phyloP scores from a whole-genome alignment of 2,113 vertebrate genomes.

The Macrotus californicus region DNA sequence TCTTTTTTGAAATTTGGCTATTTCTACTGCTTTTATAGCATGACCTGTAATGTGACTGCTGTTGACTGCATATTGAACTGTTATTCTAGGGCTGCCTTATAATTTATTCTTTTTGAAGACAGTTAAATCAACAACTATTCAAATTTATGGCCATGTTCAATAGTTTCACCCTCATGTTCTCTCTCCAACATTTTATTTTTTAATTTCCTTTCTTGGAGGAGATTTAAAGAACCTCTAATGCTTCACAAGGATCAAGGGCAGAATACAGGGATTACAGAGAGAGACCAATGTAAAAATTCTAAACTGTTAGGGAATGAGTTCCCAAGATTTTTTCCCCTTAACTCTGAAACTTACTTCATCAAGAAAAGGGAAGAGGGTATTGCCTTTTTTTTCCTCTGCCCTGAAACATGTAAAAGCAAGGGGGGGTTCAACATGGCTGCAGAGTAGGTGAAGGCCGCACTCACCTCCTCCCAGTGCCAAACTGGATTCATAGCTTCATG shows the following conservation, averaged over 20 bases:
- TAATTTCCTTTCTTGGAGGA: conserved; percentile 10
- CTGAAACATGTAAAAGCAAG: neutral
- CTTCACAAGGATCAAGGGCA: neutral
- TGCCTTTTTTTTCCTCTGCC: neutral
- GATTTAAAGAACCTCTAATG: neutral
- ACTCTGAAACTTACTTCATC: neutral
- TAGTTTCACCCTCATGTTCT: neutral
- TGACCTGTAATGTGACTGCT: neutral
- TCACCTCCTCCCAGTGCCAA: neutral
- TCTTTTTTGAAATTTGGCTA: neutral
- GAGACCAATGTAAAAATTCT: neutral
- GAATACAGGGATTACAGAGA: neutral
- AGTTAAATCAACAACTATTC: neutral
- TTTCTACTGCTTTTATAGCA: neutral
- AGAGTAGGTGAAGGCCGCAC: neutral
- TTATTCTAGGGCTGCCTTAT: neutral
- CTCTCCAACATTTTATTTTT: neutral
- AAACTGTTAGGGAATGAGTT: neutral
- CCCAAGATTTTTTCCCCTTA: neutral
- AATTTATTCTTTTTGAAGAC: conserved; percentile 23
- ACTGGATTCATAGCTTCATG: neutral
- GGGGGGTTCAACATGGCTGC: neutral
- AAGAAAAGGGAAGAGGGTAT: neutral
- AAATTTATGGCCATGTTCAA: conserved; percentile 13
- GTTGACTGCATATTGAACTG: neutral